Percentiles rank a stretch among this genome's conserved stretches.
Conservation (phyloP, 2,797 vertebrate species). For the Rhynchotus rufescens region DNA sequence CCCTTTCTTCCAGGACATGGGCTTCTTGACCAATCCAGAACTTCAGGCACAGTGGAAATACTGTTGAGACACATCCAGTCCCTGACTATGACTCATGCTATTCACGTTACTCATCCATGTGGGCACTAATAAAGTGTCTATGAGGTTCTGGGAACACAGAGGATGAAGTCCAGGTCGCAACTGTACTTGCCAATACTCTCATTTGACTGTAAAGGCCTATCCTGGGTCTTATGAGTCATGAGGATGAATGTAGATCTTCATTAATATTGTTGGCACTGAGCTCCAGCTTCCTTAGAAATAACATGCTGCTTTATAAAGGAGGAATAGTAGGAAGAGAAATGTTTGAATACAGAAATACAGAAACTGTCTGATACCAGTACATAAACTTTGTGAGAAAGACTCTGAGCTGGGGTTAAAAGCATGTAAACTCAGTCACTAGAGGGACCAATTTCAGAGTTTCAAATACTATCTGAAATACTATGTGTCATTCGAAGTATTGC, state of each 20-base stretch:
- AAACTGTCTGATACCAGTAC: background rate
- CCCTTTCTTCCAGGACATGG: slow-evolving; percentile 35
- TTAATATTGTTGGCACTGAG: background rate
- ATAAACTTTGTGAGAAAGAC: background rate
- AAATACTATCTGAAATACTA: slow-evolving; percentile 17
- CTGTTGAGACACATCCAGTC: slow-evolving; percentile 52
- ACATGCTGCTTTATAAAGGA: slow-evolving; percentile 7
- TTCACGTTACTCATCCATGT: slow-evolving; percentile 62
- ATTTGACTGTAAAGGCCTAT: slow-evolving; percentile 17
- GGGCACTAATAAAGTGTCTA: slow-evolving; percentile 71
- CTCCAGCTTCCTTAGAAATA: slow-evolving; percentile 34
- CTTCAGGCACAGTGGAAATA: slow-evolving; percentile 49
- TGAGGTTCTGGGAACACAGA: slow-evolving; percentile 64
- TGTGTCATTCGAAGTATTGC: background rate
- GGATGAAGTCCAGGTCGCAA: slow-evolving; percentile 52
- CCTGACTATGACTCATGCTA: slow-evolving; percentile 62
- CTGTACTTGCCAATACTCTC: slow-evolving; percentile 35
- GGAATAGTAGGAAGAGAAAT: background rate
- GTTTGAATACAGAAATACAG: background rate
- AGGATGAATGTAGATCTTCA: slow-evolving; percentile 43
- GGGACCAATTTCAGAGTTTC: background rate
- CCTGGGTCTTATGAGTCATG: slow-evolving; percentile 61
- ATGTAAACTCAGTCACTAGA: background rate
- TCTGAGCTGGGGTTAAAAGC: slow-evolving; percentile 3
- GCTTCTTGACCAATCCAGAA: slow-evolving; percentile 38